phyloP scores from a whole-genome alignment of 2,888 invertebrate species.

The Epinotia bilunana region DNA sequence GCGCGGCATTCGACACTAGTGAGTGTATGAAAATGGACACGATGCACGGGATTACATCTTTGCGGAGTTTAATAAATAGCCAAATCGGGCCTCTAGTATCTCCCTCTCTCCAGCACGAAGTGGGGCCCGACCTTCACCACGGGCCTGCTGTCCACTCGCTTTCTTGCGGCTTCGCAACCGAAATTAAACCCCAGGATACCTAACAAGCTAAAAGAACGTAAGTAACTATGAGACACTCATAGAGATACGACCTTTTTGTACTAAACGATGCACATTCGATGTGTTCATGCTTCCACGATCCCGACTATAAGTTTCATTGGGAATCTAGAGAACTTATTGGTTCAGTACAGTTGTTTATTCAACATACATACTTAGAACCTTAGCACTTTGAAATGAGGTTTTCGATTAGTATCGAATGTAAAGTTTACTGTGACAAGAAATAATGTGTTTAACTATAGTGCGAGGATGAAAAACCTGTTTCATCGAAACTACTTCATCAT shows the following conservation, averaged over 20 bases:
- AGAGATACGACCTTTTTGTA: constrained; percentile 19
- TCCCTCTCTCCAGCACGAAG: constrained; percentile 4
- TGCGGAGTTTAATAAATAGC: too few relatives aligned
- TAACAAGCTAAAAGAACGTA: not conserved
- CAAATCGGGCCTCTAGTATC: not conserved
- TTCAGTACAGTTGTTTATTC: not conserved
- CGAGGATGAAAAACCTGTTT: too few relatives aligned
- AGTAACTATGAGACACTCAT: not conserved
- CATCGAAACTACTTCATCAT: too few relatives aligned
- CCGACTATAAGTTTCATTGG: constrained; percentile 8
- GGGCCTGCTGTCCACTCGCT: constrained; percentile 47
- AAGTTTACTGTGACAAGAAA: too few relatives aligned
- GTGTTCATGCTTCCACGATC: constrained; percentile 15
- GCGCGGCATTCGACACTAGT: too few relatives aligned
- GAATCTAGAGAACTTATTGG: not conserved
- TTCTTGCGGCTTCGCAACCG: constrained; percentile 63
- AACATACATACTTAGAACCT: too few relatives aligned
- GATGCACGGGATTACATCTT: too few relatives aligned
- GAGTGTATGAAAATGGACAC: too few relatives aligned
- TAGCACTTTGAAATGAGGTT: too few relatives aligned
- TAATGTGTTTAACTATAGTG: too few relatives aligned
- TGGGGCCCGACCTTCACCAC: constrained; percentile 46
- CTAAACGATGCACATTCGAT: not conserved
- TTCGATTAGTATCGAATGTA: too few relatives aligned
- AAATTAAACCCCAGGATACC: constrained; percentile 62